Evolutionary conservation across 2,888 invertebrate species (phyloP).

Genomic region (Galerucella calmariensis): DNA sequence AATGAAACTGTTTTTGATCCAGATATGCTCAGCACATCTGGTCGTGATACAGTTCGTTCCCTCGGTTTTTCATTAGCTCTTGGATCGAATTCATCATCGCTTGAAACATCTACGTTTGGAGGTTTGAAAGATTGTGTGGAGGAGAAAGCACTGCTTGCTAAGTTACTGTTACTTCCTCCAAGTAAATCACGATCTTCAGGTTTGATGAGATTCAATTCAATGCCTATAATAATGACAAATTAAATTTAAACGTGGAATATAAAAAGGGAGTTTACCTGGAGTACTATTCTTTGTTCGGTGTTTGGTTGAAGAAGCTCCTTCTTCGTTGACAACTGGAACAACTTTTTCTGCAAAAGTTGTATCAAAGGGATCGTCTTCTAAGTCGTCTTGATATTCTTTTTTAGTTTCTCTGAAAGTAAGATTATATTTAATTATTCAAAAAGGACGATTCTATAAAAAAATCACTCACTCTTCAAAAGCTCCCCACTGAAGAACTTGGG

Average conservation of each 20-base stretch:
- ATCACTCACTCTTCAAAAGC: constrained; percentile 70
- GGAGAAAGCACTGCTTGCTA: constrained; percentile 67
- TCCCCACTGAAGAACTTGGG: constrained; percentile 68
- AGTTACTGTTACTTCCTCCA: constrained; percentile 81
- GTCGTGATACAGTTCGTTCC: constrained; percentile 70
- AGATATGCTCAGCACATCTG: constrained; percentile 67
- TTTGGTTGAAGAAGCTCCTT: not conserved
- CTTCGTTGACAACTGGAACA: constrained; percentile 67
- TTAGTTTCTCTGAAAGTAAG: constrained; percentile 23
- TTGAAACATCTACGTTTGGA: not conserved
- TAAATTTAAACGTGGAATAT: not conserved
- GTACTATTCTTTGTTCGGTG: not conserved
- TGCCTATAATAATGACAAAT: constrained; percentile 43
- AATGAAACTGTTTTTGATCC: constrained; percentile 69
- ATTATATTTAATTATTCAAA: not conserved
- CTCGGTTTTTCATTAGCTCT: constrained; percentile 71
- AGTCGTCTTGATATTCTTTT: constrained; percentile 61
- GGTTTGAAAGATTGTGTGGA: not conserved
- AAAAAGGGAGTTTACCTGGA: not conserved
- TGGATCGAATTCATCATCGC: constrained; percentile 84
- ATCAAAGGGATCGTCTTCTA: constrained; percentile 83
- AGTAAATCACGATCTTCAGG: constrained; percentile 74
- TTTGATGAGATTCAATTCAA: constrained; percentile 65
- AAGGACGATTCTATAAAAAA: not conserved
- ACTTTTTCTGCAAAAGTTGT: constrained; percentile 85